Conservation (phyloP, 1,140 invertebrate genomes). For the Heliothis subflexa region DNA sequence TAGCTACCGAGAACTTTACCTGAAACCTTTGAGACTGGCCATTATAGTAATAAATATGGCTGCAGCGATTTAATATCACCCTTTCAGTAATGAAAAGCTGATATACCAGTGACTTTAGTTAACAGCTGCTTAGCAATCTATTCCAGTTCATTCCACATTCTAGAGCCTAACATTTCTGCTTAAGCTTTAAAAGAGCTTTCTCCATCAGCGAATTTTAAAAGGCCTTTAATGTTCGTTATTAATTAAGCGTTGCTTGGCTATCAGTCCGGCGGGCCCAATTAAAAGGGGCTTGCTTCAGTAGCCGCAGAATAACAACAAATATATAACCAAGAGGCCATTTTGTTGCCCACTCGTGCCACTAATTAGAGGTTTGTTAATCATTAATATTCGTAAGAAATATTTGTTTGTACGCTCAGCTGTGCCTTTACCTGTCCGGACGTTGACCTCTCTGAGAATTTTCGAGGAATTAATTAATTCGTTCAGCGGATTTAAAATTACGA, state of each 20-base stretch:
- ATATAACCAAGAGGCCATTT: conserved; percentile 22
- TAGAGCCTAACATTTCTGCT: not conserved
- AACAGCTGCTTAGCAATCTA: not conserved
- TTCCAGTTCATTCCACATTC: conserved; percentile 3
- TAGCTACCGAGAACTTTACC: too few species aligned
- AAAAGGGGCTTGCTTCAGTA: conserved; percentile 18
- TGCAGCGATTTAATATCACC: too few species aligned
- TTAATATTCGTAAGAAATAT: conserved; percentile 19
- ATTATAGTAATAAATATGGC: too few species aligned
- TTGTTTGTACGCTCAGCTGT: conserved; percentile 3
- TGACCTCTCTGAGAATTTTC: not conserved
- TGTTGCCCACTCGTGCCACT: conserved; percentile 13
- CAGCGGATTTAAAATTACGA: too few species aligned
- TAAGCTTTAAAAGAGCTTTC: conserved; percentile 13
- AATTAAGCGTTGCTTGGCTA: conserved; percentile 34
- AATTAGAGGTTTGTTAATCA: conserved; percentile 38
- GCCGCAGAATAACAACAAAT: conserved; percentile 31
- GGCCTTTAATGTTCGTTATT: conserved; percentile 25
- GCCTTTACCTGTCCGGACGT: not conserved
- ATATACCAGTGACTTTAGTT: too few species aligned
- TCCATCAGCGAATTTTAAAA: conserved; percentile 28
- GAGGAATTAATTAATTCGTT: too few species aligned
- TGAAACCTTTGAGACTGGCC: too few species aligned
- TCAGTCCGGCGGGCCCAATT: conserved; percentile 28
- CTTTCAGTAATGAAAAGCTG: too few species aligned